Base-by-base conservation (phyloP, 2,113 vertebrate genomes). In the Microtus pennsylvanicus region DNA sequence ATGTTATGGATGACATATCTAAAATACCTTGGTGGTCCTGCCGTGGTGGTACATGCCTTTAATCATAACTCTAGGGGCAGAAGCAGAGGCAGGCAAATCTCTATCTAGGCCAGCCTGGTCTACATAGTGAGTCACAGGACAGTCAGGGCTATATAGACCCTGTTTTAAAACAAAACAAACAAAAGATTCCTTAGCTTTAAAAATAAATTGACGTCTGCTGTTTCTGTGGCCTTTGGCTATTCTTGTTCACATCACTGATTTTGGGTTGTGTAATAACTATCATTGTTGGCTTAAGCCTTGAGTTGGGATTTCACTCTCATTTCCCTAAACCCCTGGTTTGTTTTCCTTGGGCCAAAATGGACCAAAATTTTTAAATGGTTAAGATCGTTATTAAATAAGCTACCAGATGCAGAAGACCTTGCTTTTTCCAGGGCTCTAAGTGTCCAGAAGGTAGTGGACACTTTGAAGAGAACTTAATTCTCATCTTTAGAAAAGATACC, bases 391-490 rank as follows among this genome's bases (percentile, higher is more conserved):
- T 93, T 95, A 89, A 91, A 33, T 91, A 35, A 78, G 42, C 50
- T 88, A 61, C 47, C 63, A 61, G 81, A 58, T 45, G 17, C 8
- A 67, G 55, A 83, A 90, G 30, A 33, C 17, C 92, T 94, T 80
- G 16, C 80, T 85, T 24, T n/a, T 38, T n/a, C 21, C 14, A 69
- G 47, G 10, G 3, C 19, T 42, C 55, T 77, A 55, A 93, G 65
- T 92, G 2, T 28, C 87, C 35, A 58, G 30, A 87, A 28, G 45
- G n/a, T 70, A 21, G 70, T 85, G 65, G 75, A 52, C 67, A 76
- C 96, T 93, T 93, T 93, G 88, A 63, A 83, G 28, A 52, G 91
- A 42, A 45, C 65, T 91, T 63, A 26, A 55, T 67, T 91, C 63
- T 92, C 24, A 19, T 93, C 35, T 93, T 83, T 88, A 72, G 63